These are phyloP conservation scores for Halcyon senegalensis DNA, from an alignment of 2,113 vertebrate genomes.

Conservation along the genomic window DNA sequence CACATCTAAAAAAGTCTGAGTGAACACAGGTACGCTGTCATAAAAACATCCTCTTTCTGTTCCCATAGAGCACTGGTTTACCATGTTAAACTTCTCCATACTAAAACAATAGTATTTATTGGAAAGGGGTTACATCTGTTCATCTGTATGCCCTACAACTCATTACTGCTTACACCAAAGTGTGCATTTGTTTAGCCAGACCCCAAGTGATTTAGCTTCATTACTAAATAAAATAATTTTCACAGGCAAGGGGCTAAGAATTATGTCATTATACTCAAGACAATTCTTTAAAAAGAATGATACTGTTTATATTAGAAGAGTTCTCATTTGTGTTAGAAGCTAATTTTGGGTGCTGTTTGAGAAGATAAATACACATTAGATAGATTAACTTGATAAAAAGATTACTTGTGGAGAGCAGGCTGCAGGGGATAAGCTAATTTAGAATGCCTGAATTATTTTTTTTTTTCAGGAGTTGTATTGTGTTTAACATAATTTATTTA, in stretches of 20 bases:
- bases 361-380: not conserved
- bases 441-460: not conserved
- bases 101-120: not conserved
- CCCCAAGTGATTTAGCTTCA: not conserved
- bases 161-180: accelerated
- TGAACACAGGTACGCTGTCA: not conserved
- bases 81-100: not conserved
- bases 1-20: not conserved
- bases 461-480: not conserved
- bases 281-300: not conserved
- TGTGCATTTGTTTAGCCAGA: not conserved
- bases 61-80: not conserved
- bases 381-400: not conserved
- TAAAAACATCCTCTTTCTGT: not conserved
- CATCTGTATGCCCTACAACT: not conserved
- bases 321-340: not conserved
- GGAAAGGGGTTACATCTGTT: not conserved
- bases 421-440: not conserved
- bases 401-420: not conserved
- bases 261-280: not conserved
- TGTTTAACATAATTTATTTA: not conserved
- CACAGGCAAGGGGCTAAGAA: not conserved
- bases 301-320: not conserved
- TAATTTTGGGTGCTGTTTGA: not conserved
- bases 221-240: not conserved